Evolutionary conservation across 1,140 invertebrate genomes (phyloP), one percentile per base, ranked within the genome.

Genomic region (Medauroidea extradentata): DNA sequence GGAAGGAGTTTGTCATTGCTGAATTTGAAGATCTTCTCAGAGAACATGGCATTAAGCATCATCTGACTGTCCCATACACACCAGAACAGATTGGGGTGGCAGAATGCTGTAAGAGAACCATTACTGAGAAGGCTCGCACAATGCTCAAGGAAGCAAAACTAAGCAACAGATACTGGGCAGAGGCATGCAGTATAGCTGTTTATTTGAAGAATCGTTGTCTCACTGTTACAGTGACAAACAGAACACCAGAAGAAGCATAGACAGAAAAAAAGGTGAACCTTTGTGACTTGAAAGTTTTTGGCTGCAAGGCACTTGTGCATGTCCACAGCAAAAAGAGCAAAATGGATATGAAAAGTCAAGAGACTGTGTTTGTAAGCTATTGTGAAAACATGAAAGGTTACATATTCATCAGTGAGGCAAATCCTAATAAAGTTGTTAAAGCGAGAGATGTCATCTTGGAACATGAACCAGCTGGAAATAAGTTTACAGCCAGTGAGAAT

Each of bases 161-260:
- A n/a, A 34, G 59, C 11, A 65, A 65, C 25, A 53, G 44, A 14
- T 71, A 72, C 62, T 79, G 73, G 75, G 71, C 70, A 5, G 73
- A 78, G 61, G 72, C 75, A 23, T 64, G 74, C 0, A 62, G 64
- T 44, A 75, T 67, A 39, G 75, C 74, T 8, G 69, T 64, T 5
- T 79, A 79, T 63, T 29, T 78, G n/a, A 63, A 67, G 51, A 80
- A 80, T 64, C 54, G 75, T 34, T 42, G 44, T 14, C 61, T 61
- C 38, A 64, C 41, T 16, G 65, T 59, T 53, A 34, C 46, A 7
- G 29, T 34, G 11, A 55, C 61, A 44, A 55, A 27, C n/a, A 70
- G 66, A 57, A 67, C 69, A 39, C 72, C 73, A 41, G 73, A 57
- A 68, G 73, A 76, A 58, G n/a, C 70, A 34, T 75, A 69, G 69